phyloP scores from a whole-genome alignment of 2,888 invertebrate species.

The Hydriomena furcata region DNA sequence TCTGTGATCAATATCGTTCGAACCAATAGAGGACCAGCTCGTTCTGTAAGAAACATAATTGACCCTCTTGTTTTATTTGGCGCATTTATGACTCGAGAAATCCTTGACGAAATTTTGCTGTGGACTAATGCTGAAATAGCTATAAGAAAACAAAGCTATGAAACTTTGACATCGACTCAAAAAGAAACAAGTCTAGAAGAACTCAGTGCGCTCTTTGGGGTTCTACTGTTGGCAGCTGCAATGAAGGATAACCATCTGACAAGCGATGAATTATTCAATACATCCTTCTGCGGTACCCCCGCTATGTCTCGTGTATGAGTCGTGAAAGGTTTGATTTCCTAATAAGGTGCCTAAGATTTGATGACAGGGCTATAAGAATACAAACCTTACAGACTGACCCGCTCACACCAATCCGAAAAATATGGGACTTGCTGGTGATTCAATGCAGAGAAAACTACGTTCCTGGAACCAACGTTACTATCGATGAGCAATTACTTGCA shows the following conservation, averaged over 20 bases:
- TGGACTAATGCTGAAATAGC: constrained; percentile 21
- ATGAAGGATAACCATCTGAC: constrained; percentile 37
- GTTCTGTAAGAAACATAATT: constrained; percentile 10
- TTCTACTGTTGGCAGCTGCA: constrained; percentile 24
- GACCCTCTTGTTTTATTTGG: constrained; percentile 20
- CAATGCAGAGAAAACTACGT: constrained; percentile 33
- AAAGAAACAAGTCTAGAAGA: constrained; percentile 14
- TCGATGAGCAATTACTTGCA: constrained; percentile 37
- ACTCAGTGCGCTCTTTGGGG: constrained; percentile 26
- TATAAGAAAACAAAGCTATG: constrained; percentile 20
- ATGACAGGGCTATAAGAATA: constrained; percentile 33
- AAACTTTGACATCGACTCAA: constrained; percentile 7
- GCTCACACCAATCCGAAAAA: constrained; percentile 33
- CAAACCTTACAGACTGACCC: constrained; percentile 20
- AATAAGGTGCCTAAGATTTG: constrained; percentile 36
- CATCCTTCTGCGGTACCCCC: constrained; percentile 20
- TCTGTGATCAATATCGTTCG: constrained; percentile 6
- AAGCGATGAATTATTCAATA: constrained; percentile 35
- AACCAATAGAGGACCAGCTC: constrained; percentile 13
- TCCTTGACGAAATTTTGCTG: constrained; percentile 26
- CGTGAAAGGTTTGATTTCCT: constrained; percentile 35
- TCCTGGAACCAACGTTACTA: constrained; percentile 35
- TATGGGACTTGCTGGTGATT: constrained; percentile 32
- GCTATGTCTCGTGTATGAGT: constrained; percentile 36
- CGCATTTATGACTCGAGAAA: constrained; percentile 28